phyloP scores from a whole-genome alignment of 2,888 invertebrate species.

The Drosophila paracracens region DNA sequence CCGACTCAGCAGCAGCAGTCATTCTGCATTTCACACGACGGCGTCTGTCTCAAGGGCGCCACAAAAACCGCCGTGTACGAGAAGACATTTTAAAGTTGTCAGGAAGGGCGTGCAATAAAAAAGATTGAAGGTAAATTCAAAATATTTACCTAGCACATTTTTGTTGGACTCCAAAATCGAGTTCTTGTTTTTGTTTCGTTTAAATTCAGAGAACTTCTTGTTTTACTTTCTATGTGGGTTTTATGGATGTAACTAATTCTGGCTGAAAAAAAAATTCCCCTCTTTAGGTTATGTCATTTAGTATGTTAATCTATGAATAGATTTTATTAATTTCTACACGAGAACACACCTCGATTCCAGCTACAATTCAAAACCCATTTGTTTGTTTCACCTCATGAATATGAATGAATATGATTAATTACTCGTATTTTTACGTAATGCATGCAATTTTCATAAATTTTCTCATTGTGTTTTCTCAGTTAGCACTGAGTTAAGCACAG shows the following conservation, averaged over 20 bases:
- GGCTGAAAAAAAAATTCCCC: not conserved
- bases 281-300: not conserved
- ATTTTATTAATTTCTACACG: not conserved
- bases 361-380: not conserved
- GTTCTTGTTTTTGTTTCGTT: not conserved
- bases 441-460: slow-evolving; percentile 1
- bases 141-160: slow-evolving; percentile 26
- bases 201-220: not conserved
- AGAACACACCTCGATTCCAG: not conserved
- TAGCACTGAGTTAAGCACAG: not conserved
- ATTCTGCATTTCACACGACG: slow-evolving; percentile 48
- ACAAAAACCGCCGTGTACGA: slow-evolving; percentile 32
- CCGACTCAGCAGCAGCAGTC: not conserved
- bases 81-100: slow-evolving; percentile 23
- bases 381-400: not conserved
- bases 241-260: not conserved
- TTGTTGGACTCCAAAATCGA: not conserved
- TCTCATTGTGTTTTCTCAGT: not conserved
- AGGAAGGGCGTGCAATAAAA: slow-evolving; percentile 10
- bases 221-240: not conserved
- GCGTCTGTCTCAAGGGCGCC: slow-evolving; percentile 59
- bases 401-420: slow-evolving; percentile 14
- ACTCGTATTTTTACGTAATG: slow-evolving; percentile 5
- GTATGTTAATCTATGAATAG: not conserved
- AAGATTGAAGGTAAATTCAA: slow-evolving; percentile 24